Conservation (phyloP, 2,113 vertebrate species). For the Catharus minimus region DNA sequence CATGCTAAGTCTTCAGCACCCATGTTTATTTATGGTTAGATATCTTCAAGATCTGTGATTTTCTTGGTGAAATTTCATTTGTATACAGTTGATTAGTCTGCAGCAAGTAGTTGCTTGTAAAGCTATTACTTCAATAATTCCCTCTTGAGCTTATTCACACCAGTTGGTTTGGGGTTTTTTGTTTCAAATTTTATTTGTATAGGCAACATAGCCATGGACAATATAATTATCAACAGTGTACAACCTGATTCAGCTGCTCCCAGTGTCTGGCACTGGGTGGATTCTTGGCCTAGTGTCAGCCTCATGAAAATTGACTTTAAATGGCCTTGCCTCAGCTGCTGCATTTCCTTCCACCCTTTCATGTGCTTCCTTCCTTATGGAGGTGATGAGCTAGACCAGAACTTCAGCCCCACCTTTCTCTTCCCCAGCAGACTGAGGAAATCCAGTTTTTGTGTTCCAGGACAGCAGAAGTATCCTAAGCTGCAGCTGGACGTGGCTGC, state of each 20-base stretch:
- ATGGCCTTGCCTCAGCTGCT: constrained; percentile 54
- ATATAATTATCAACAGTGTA: constrained; percentile 19
- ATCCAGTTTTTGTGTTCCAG: constrained; percentile 11
- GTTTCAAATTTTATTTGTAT: constrained; percentile 17
- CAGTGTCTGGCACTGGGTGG: constrained; percentile 35
- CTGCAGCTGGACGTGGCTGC: neutral
- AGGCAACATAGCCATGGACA: constrained; percentile 35
- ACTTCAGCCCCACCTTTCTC: constrained; percentile 5
- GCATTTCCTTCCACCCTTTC: constrained; percentile 51
- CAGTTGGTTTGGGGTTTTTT: neutral
- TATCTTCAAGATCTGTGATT: constrained; percentile 27
- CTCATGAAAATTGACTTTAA: constrained; percentile 51
- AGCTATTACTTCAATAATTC: constrained; percentile 12
- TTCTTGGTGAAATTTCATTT: constrained; percentile 32
- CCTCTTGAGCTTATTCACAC: constrained; percentile 5
- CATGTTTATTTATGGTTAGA: neutral
- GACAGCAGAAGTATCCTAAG: constrained; percentile 9
- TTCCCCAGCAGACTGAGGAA: constrained; percentile 33
- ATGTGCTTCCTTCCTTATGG: constrained; percentile 10
- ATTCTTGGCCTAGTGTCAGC: constrained; percentile 42
- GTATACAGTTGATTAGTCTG: constrained; percentile 45
- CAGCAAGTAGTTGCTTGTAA: neutral
- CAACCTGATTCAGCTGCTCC: constrained; percentile 44
- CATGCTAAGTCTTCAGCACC: neutral
- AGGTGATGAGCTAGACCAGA: constrained; percentile 23